These are phyloP conservation scores for Drosophila sturtevanti DNA, from an alignment of 1,140 invertebrate species.

Conservation along the genomic window DNA sequence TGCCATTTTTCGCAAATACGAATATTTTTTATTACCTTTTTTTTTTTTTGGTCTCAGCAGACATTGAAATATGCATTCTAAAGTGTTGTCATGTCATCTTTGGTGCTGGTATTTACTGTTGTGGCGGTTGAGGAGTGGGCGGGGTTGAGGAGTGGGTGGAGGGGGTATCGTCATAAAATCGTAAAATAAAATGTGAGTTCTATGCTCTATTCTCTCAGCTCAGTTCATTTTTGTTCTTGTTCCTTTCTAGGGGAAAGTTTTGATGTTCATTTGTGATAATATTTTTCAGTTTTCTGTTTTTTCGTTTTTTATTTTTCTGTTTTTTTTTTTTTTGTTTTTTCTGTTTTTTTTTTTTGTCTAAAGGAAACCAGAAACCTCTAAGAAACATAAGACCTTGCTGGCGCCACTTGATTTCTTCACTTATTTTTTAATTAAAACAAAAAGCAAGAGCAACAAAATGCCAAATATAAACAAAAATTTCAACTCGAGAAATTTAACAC, in stretches of 20 bases:
- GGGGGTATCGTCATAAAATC: constrained; percentile 43
- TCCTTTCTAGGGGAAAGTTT: constrained; percentile 31
- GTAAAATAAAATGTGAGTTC: constrained; percentile 24
- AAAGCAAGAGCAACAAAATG: constrained; percentile 46
- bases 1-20: constrained; percentile 57
- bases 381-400: constrained; percentile 26
- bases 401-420: constrained; percentile 76
- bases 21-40: constrained; percentile 76
- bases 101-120: constrained; percentile 3
- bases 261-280: constrained; percentile 28
- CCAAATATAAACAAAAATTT: constrained; percentile 76
- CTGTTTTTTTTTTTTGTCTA: not conserved
- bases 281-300: not conserved
- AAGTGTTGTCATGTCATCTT: constrained; percentile 55
- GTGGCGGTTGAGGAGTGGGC: not conserved
- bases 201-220: not conserved
- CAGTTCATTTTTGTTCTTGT: not conserved
- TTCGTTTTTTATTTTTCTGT: not conserved
- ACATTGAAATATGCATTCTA: constrained; percentile 77
- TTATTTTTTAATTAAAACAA: constrained; percentile 78
- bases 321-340: not conserved
- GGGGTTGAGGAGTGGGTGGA: not conserved
- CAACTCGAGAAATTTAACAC: constrained; percentile 73
- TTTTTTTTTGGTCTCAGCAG: constrained; percentile 26
- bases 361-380: constrained; percentile 33